These are phyloP conservation scores for Mythimna vitellina DNA, from an alignment of 2,888 invertebrate genomes.

Conservation along the genomic window DNA sequence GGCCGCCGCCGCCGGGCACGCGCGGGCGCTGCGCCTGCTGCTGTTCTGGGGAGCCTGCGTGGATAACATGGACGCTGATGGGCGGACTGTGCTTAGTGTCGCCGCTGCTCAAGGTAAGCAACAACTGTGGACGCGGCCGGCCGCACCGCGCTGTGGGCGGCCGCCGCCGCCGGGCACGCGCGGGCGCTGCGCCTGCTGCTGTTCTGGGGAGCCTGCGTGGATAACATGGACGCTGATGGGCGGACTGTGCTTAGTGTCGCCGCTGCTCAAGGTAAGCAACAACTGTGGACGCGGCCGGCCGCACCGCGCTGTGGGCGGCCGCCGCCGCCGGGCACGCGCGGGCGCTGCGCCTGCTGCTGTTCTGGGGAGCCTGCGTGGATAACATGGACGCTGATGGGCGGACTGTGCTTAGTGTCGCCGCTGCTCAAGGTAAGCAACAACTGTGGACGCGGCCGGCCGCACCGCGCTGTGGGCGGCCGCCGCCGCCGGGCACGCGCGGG, in stretches of 20 bases:
- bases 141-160: slow-evolving; percentile 97
- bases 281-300: slow-evolving; percentile 94
- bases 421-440: slow-evolving; percentile 92
- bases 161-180: slow-evolving; percentile 97
- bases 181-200: slow-evolving; percentile 95
- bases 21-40: slow-evolving; percentile 95
- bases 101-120: slow-evolving; percentile 94
- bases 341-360: slow-evolving; percentile 96
- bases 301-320: slow-evolving; percentile 97
- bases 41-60: slow-evolving; percentile 99
- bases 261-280: slow-evolving; percentile 93
- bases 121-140: slow-evolving; percentile 93
- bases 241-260: slow-evolving; percentile 96
- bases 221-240: slow-evolving; percentile 98
- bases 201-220: slow-evolving; percentile 99
- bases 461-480: slow-evolving; percentile 98
- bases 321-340: slow-evolving; percentile 97
- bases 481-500: slow-evolving; percentile 96
- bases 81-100: slow-evolving; percentile 96
- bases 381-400: slow-evolving; percentile 98
- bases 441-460: slow-evolving; percentile 95
- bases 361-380: slow-evolving; percentile 99
- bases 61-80: slow-evolving; percentile 98
- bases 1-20: slow-evolving; percentile 98
- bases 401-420: slow-evolving; percentile 96